phyloP scores from a whole-genome alignment of 2,888 invertebrate genomes.

The Xestia ashworthii region DNA sequence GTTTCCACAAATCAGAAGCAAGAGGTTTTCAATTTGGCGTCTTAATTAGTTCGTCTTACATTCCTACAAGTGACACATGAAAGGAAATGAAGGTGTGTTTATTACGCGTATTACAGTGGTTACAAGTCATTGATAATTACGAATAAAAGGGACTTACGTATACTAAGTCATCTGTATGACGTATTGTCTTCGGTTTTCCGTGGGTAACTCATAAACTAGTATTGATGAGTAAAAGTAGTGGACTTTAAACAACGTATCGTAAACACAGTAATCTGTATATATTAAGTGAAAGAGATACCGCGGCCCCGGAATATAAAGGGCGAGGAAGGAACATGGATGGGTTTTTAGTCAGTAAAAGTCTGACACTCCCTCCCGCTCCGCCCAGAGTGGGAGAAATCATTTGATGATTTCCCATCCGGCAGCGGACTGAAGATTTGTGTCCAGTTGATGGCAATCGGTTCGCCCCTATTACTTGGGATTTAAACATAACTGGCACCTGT shows the following conservation, averaged over 20 bases:
- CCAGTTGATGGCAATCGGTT: background rate
- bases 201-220: background rate
- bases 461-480: background rate
- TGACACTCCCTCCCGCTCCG: no score
- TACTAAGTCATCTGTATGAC: background rate
- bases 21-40: background rate
- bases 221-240: conserved; percentile 14
- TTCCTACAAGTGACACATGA: background rate
- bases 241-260: background rate
- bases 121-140: conserved; percentile 1
- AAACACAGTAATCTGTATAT: no score
- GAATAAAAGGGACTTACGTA: background rate
- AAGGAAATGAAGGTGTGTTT: conserved; percentile 1
- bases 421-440: background rate
- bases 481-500: background rate
- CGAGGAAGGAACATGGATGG: no score
- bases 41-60: background rate
- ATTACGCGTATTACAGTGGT: background rate
- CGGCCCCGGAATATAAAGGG: no score
- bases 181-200: conserved; percentile 14
- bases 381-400: no score
- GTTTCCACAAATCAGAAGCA: background rate
- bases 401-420: no score
- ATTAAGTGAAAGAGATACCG: no score
- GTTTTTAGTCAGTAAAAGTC: no score